Conservation (phyloP, 2,888 invertebrate genomes). For the Pyrocoelia pectoralis region DNA sequence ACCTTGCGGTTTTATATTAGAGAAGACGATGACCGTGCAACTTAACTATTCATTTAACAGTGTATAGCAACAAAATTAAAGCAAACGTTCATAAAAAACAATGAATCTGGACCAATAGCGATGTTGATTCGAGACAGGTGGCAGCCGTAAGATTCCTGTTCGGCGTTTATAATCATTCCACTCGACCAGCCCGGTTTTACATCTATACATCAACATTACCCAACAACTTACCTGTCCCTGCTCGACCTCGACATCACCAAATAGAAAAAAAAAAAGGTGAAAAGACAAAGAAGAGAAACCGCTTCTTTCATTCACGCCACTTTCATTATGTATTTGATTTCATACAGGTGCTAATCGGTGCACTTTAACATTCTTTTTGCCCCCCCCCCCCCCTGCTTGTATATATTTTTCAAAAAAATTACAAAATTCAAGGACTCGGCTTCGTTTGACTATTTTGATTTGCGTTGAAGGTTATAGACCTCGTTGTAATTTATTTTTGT, state of each 20-base stretch:
- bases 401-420: too few species aligned
- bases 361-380: background rate
- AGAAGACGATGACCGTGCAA: constrained; percentile 31
- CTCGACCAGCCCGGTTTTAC: constrained; percentile 43
- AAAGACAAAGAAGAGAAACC: constrained; percentile 6
- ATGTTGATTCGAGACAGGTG: constrained; percentile 57
- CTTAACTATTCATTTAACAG: constrained; percentile 37
- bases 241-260: constrained; percentile 7
- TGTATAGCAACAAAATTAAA: constrained; percentile 43
- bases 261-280: background rate
- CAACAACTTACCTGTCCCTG: constrained; percentile 22
- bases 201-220: constrained; percentile 29
- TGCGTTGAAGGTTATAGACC: too few species aligned
- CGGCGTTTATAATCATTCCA: constrained; percentile 52
- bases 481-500: too few species aligned
- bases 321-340: background rate
- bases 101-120: constrained; percentile 57
- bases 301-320: constrained; percentile 21
- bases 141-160: constrained; percentile 57
- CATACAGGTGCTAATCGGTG: constrained; percentile 1
- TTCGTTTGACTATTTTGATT: too few species aligned
- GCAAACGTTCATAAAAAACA: constrained; percentile 49
- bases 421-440: too few species aligned
- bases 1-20: background rate
- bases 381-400: too few species aligned